phyloP scores from a whole-genome alignment of 2,113 vertebrate species.

The Microtus montanus region DNA sequence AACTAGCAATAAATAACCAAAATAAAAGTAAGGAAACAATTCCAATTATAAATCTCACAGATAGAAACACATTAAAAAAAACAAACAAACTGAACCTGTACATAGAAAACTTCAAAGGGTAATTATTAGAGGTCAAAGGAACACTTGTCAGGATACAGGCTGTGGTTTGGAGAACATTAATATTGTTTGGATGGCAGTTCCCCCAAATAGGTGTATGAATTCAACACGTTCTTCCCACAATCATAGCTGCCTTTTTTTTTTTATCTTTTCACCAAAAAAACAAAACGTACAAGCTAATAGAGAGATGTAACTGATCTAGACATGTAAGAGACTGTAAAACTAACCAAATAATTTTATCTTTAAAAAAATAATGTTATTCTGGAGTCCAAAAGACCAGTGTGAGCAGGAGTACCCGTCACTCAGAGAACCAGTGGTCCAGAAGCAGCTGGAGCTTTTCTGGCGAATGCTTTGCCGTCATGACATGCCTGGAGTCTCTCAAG shows the following conservation, averaged over 20 bases:
- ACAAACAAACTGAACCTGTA: not conserved
- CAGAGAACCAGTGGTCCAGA: accelerated
- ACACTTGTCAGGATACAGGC: accelerated
- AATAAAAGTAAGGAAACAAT: not conserved
- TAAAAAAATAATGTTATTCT: not conserved
- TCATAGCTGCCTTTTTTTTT: not conserved
- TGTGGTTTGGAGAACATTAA: not conserved
- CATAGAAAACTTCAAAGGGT: not conserved
- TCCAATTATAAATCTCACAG: not conserved
- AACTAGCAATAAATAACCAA: not conserved
- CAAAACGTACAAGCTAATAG: not conserved
- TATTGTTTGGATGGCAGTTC: too few species aligned
- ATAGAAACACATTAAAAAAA: not conserved
- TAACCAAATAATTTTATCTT: not conserved
- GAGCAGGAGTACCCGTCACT: too few species aligned
- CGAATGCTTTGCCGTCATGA: accelerated
- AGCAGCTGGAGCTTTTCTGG: not conserved
- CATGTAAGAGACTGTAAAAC: not conserved
- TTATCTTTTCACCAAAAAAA: not conserved
- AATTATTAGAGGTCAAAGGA: not conserved
- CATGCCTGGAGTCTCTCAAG: not conserved
- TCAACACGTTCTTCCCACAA: not conserved
- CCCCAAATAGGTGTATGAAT: too few species aligned
- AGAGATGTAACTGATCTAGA: not conserved
- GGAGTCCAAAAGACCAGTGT: accelerated